Evolutionary conservation across 2,888 invertebrate species (phyloP), one percentile per base, ranked within the genome.

Genomic region (Alitta virens): DNA sequence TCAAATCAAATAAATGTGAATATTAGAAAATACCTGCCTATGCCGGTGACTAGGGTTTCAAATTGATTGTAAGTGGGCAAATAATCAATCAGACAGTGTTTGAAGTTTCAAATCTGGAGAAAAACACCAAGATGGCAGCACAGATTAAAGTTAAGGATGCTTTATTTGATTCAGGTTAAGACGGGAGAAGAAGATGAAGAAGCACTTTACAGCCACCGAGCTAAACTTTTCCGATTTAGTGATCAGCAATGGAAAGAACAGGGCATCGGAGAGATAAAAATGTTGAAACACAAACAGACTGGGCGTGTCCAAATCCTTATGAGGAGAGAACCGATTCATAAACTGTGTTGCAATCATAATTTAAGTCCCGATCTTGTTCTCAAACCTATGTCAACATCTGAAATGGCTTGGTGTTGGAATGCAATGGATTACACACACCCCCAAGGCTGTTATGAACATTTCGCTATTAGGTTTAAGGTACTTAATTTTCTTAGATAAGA

Each of bases 321-420:
- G 67, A 67, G 81, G n/a, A 71, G 81, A 46, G 80, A 80, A 56
- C 81, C 81, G 66, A 77, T 81, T 1, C 70, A 73, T 58, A 95
- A 94, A 81, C 87, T 95, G 33, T 94, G 94, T 70, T 85, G 94
- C 52, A 96, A 95, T 82, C 93, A 94, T 78, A 86, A 88, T 69
- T 86, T 96, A 38, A 86, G 87, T 0, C 80, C 86, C 0, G 90
- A 91, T 70, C 88, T 94, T 86, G 86, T 86, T 67, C 84, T 95
- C 21, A 86, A 86, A 53, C 89, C 94, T 66, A 85, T 86, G 51
- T 90, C 91, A 77, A 92, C 93, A 76, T 91, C 92, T 2, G 80
- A 81, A 65, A 90, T 90, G 71, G 88, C 88, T 9, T 80, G 78
- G 78, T 78, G 78, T 62, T 96, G 96, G 87, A 86, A 86, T 49